Base-by-base conservation (phyloP, 2,888 invertebrate genomes). In the Xestia xanthographa region DNA sequence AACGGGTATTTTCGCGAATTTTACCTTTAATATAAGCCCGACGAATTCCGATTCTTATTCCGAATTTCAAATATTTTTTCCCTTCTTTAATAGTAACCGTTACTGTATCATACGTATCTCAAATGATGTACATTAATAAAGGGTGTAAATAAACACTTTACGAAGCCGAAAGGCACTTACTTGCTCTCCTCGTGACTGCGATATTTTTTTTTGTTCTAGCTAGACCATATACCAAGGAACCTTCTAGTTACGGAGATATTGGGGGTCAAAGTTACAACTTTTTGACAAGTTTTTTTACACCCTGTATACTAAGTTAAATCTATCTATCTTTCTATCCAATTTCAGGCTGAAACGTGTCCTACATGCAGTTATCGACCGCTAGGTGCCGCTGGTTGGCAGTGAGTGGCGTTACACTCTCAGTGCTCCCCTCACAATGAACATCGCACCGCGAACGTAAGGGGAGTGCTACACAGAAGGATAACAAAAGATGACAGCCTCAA, bases 361-460 rank as follows among this genome's bases (percentile, higher is more conserved):
- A 29, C 1, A 45, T 82, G 65, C 56, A 79, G 48, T 26, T 68
- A 80, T 78, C 66, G 75, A 63, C 80, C 71, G 67, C 75, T 80
- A 86, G 83, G 75, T 85, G 81, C 66, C 79, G 75, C 80, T 77
- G 62, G 56, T 63, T 74, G 80, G 70, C 80, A 74, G 80, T 77
- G 80, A 87, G 85, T 85, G 86, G 75, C 79, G 72, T 66, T 43
- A 82, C 80, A 73, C 82, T 81, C 80, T 83, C 77, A 43, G 67
- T 43, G 69, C 75, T 67, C 66, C 69, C 83, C 79, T 72, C 82
- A 85, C 78, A 84, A 79, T 83, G 86, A 80, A 74, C 68, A 80
- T 70, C 73, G 56, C 63, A 66, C 63, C 72, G 72, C 60, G 68
- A 56, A 5, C 9, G 1, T 34, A 11, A 65, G 17, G 68, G 0